Base-by-base conservation (phyloP, 2,113 vertebrate species). In the Pseudorectes ferrugineus region DNA sequence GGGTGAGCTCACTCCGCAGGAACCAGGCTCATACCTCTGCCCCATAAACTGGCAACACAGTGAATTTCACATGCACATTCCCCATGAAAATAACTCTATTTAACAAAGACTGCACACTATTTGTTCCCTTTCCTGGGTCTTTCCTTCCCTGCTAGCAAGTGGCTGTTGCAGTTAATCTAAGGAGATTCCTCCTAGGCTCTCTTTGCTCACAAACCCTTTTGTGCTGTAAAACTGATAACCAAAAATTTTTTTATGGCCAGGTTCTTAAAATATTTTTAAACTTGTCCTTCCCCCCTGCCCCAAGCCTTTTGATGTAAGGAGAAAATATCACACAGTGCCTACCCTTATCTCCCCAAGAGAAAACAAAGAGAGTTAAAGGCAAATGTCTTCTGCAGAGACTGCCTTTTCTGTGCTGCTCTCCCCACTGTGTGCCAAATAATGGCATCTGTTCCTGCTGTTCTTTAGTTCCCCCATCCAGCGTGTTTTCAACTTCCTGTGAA, bases 401-500 rank as follows among this genome's bases (percentile, higher is more conserved):
- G 95, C 88, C 92, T 96, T 95, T 96, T 97, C 92, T 88, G 71
- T 7, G 25, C 90, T 75, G 86, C 93, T 97, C 92, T 95, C 73
- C 94, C 91, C 66, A 96, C 96, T 92, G 95, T 63, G 94, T 97
- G 95, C 96, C 96, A 97, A 97, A 97, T 96, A 96, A 96, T 94
- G 95, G 97, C 97, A 97, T 97, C 97, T 97, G 97, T 92, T 97
- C 97, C 97, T 97, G 97, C 97, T 97, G 97, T 96, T 97, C 96
- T 95, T 97, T 93, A 97, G 94, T 96, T 96, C 87, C 91, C 78
- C 76, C 86, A 97, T 95, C 89, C 96, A 97, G 92, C 1, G 76
- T 92, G 92, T 94, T 97, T 97, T 93, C 95, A 91, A 90, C 85
- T 75, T 93, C 58, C 85, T 84, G 62, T 70, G 88, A 96, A 66